These are phyloP conservation scores for Trematomus loennbergii DNA, from an alignment of 2,113 vertebrate genomes.

Conservation along the genomic window DNA sequence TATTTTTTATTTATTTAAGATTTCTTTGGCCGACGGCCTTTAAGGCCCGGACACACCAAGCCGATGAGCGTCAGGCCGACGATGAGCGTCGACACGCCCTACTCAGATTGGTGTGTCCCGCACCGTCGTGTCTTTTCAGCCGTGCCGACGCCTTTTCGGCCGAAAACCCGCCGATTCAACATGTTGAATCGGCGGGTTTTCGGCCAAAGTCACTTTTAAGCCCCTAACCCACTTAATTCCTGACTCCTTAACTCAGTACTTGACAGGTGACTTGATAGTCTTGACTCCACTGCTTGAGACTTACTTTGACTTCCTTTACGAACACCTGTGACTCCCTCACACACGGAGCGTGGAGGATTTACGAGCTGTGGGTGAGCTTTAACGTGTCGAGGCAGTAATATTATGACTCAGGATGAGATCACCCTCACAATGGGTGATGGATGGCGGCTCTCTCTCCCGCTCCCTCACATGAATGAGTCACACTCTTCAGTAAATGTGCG, in stretches of 20 bases:
- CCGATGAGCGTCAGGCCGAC: too few relatives aligned
- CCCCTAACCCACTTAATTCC: too few relatives aligned
- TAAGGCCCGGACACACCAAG: too few relatives aligned
- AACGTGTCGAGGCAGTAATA: constrained; percentile 52
- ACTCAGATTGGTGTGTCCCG: too few relatives aligned
- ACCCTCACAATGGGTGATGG: constrained; percentile 51
- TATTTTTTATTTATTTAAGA: too few relatives aligned
- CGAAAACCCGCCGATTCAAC: too few relatives aligned
- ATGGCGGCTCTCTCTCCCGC: constrained; percentile 43
- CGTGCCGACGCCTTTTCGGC: too few relatives aligned
- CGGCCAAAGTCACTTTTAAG: too few relatives aligned
- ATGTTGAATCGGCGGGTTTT: too few relatives aligned
- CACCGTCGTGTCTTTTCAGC: too few relatives aligned
- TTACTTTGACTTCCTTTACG: background rate
- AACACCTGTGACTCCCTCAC: constrained; percentile 1
- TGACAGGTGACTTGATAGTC: background rate
- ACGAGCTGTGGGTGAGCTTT: constrained; percentile 51
- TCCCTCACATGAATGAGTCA: constrained; percentile 57
- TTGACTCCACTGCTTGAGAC: background rate
- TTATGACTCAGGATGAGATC: constrained; percentile 74
- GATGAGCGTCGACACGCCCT: too few relatives aligned
- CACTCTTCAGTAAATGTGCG: constrained; percentile 44
- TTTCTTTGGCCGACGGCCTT: too few relatives aligned
- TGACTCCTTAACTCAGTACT: background rate
- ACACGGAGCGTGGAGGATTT: constrained; percentile 23